Percentiles rank a stretch among this genome's conserved stretches.
phyloP scores from a whole-genome alignment of 1,140 invertebrate species.

The Scaptomyza graminum region DNA sequence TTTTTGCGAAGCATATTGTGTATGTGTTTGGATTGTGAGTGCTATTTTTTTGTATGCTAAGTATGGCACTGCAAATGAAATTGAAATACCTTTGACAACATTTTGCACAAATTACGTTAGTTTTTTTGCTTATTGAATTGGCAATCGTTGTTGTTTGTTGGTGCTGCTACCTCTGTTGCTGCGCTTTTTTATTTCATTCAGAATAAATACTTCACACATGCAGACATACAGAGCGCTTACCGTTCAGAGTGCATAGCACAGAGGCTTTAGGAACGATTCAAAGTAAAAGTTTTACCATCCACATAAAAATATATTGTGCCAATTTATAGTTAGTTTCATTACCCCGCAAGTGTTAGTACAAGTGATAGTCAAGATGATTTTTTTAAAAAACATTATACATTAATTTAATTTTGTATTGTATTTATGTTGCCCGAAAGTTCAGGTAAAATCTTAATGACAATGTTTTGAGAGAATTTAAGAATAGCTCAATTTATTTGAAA shows the following conservation, averaged over 20 bases:
- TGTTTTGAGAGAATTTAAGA: no score
- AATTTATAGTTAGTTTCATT: no score
- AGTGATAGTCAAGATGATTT: no score
- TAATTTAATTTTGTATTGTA: no score
- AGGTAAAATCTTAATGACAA: no score
- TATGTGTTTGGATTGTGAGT: neutral
- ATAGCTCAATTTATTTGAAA: no score
- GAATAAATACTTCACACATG: constrained; percentile 2
- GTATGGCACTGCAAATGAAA: constrained; percentile 54
- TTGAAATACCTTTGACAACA: constrained; percentile 51
- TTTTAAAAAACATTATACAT: no score
- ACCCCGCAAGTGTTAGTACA: no score
- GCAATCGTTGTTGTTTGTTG: constrained; percentile 18
- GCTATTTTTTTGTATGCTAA: constrained; percentile 14
- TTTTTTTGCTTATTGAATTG: constrained; percentile 36
- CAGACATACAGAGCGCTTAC: constrained; percentile 1
- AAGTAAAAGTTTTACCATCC: neutral
- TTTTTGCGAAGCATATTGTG: constrained; percentile 53
- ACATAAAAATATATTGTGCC: neutral
- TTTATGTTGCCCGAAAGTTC: no score
- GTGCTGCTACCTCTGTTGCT: constrained; percentile 4
- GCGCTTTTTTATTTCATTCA: constrained; percentile 22
- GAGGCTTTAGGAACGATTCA: constrained; percentile 25
- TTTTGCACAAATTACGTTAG: constrained; percentile 49
- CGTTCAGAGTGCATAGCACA: constrained; percentile 3